A percentile compares a stretch with the other conserved stretches of the same genome.
phyloP scores from a whole-genome alignment of 2,113 vertebrate species.

The Odocoileus hemionus region DNA sequence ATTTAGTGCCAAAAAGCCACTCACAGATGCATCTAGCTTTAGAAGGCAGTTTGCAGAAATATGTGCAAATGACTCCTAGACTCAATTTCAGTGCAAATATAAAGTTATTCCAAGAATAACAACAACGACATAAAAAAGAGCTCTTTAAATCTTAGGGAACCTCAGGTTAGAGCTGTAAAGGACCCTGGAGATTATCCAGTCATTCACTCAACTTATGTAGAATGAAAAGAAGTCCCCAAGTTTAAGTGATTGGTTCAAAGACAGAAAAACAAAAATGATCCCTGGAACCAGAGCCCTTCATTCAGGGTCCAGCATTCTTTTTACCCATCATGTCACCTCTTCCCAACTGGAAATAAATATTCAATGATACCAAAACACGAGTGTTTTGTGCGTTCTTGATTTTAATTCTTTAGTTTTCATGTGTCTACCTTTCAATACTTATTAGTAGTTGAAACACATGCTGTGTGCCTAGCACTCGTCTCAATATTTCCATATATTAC shows the following conservation, averaged over 20 bases:
- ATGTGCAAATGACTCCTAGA: slow-evolving; percentile 1
- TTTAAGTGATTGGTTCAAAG: neutral
- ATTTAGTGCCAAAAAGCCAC: neutral
- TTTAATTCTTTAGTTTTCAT: neutral
- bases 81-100: slow-evolving; percentile 28
- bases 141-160: neutral
- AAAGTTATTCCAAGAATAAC: neutral
- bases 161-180: neutral
- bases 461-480: neutral
- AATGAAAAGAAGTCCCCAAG: neutral
- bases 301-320: neutral
- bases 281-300: neutral
- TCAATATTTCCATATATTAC: slow-evolving; percentile 66
- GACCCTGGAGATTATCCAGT: neutral
- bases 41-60: slow-evolving; percentile 27
- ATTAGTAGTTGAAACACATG: neutral
- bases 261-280: neutral
- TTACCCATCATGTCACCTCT: neutral
- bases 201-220: neutral
- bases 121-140: neutral
- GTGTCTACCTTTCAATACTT: neutral
- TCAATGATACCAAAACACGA: neutral
- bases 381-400: neutral
- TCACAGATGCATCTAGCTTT: neutral
- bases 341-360: neutral